Percentiles rank a stretch among this genome's conserved stretches.
Evolutionary conservation across 1,140 invertebrate species (phyloP).

Genomic region (Brachionus plicatilis): DNA sequence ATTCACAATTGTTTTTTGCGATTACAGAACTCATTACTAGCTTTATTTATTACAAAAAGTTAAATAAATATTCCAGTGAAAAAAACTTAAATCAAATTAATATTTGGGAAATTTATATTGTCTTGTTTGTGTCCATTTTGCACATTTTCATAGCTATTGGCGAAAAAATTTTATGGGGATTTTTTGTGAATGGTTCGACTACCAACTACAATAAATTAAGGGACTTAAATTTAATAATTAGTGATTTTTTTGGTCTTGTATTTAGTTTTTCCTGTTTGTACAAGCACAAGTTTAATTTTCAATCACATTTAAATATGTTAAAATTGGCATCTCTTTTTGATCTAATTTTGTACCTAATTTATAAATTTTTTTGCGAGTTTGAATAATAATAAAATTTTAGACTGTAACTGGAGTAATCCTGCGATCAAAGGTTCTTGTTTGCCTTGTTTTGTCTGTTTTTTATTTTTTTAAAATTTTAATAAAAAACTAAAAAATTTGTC

Average conservation of each 20-base stretch:
- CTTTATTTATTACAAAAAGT: neutral
- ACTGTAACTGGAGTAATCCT: too few species aligned
- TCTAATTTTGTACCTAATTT: neutral
- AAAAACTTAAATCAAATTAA: neutral
- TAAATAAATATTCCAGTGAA: neutral
- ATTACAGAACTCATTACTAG: neutral
- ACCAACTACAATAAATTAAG: neutral
- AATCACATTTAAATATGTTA: neutral
- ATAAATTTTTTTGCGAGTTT: neutral
- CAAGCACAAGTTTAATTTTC: neutral
- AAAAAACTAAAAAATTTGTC: too few species aligned
- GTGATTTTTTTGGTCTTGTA: neutral
- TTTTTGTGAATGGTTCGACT: neutral
- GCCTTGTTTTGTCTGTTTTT: too few species aligned
- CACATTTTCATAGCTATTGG: slow-evolving; percentile 2
- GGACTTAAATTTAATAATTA: slow-evolving; percentile 28
- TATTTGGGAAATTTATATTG: neutral
- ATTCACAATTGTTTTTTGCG: slow-evolving; percentile 19
- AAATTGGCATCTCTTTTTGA: neutral
- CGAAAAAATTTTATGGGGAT: slow-evolving; percentile 38
- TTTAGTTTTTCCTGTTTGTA: neutral
- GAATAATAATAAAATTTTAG: too few species aligned
- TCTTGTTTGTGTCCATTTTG: neutral
- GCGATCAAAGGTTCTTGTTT: too few species aligned
- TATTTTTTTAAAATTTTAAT: too few species aligned